These are phyloP conservation scores for Xanthorhoe designata DNA, from an alignment of 2,888 invertebrate species.

Conservation along the genomic window DNA sequence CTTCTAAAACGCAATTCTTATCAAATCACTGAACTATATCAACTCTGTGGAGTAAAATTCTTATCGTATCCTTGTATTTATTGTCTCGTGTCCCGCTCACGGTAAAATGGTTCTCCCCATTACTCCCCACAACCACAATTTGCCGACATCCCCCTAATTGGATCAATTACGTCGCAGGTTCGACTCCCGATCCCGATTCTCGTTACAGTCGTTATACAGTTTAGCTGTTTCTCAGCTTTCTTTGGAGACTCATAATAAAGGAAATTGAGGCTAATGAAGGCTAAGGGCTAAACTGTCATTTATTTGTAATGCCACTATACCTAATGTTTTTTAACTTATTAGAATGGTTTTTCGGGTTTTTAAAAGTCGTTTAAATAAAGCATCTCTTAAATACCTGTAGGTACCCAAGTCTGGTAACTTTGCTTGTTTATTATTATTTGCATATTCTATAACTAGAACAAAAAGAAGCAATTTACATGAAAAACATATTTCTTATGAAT, in stretches of 20 bases:
- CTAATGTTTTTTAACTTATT: background rate
- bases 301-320: background rate
- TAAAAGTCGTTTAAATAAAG: too few species aligned
- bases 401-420: too few species aligned
- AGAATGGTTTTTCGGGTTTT: too few species aligned
- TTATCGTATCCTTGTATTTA: slow-evolving; percentile 7
- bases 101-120: slow-evolving; percentile 45
- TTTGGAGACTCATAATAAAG: slow-evolving; percentile 24
- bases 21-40: background rate
- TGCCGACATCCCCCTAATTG: slow-evolving; percentile 62
- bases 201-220: slow-evolving; percentile 43
- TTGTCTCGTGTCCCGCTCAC: slow-evolving; percentile 22
- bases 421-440: too few species aligned
- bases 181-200: slow-evolving; percentile 44
- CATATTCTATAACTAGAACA: too few species aligned
- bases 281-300: slow-evolving; percentile 8
- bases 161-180: slow-evolving; percentile 64
- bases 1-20: too few species aligned
- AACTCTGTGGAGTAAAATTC: too few species aligned
- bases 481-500: too few species aligned
- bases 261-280: slow-evolving; percentile 30
- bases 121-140: slow-evolving; percentile 51
- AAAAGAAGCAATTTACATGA: too few species aligned
- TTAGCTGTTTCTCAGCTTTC: slow-evolving; percentile 32
- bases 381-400: too few species aligned